Percentiles rank a stretch among this genome's conserved stretches.
phyloP scores from a whole-genome alignment of 1,140 invertebrate genomes.

The Achatina immaculata region DNA sequence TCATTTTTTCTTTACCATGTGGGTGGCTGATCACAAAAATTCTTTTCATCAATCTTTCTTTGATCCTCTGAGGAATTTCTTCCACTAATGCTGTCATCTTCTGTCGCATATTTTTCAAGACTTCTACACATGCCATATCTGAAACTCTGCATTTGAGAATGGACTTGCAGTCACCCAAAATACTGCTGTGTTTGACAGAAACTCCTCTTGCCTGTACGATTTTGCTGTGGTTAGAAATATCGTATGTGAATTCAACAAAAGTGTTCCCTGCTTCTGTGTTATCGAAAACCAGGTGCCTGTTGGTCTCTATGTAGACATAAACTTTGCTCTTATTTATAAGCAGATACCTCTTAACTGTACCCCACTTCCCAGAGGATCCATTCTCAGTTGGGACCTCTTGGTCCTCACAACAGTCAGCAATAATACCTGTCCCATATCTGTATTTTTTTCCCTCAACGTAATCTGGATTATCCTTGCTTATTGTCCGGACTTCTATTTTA shows the following conservation, averaged over 20 bases:
- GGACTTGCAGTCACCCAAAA: not conserved
- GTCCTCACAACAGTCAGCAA: not conserved
- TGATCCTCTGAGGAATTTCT: not conserved
- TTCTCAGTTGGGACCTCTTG: not conserved
- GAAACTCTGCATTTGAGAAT: not conserved
- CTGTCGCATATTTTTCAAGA: not conserved
- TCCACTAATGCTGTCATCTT: not conserved
- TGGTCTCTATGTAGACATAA: conserved; percentile 15
- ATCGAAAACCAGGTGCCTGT: not conserved
- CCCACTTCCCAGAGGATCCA: not conserved
- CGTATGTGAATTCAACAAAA: conserved; percentile 18
- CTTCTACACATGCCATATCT: not conserved
- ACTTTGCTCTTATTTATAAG: not conserved
- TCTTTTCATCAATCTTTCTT: not conserved
- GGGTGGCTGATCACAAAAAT: conserved; percentile 9
- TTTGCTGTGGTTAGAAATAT: not conserved
- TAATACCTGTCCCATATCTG: not conserved
- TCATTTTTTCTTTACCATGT: not conserved
- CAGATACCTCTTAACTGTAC: not conserved
- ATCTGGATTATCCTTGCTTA: not conserved
- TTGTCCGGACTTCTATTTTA: not conserved
- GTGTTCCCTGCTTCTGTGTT: not conserved
- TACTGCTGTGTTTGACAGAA: not conserved
- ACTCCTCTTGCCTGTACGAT: not conserved
- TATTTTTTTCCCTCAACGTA: not conserved